These are phyloP conservation scores for Watsonalla binaria DNA, from an alignment of 2,888 invertebrate genomes.

Conservation along the genomic window DNA sequence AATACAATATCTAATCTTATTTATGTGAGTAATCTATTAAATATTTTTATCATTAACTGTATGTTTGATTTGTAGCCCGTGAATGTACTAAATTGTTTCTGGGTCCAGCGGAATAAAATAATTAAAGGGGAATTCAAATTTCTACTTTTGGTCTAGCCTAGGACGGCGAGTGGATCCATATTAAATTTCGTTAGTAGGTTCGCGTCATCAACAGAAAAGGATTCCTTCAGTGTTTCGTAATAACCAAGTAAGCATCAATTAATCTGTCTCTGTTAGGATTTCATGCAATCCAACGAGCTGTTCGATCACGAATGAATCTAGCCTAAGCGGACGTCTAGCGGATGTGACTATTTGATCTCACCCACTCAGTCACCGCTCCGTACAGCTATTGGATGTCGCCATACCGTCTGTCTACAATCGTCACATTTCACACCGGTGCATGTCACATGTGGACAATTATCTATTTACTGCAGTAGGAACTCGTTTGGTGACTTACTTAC, in stretches of 20 bases:
- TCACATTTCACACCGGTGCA: background rate
- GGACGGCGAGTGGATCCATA: no score
- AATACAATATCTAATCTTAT: background rate
- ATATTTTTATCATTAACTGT: background rate
- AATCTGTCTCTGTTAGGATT: background rate
- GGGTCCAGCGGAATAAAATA: no score
- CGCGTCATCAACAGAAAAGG: no score
- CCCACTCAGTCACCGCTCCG: slow-evolving; percentile 19
- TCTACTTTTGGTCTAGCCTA: no score
- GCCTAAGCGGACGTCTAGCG: slow-evolving; percentile 25
- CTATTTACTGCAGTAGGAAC: no score
- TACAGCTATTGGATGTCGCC: slow-evolving; percentile 19
- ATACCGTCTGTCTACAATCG: slow-evolving; percentile 23
- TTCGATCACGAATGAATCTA: slow-evolving; percentile 36
- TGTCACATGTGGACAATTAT: background rate
- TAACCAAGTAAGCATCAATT: no score
- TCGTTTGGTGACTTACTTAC: no score
- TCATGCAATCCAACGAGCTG: background rate
- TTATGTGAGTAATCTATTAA: background rate
- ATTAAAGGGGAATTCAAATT: no score
- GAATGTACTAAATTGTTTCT: no score
- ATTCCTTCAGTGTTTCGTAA: no score
- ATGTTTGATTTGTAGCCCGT: background rate
- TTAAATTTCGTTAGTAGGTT: no score
- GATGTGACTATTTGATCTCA: slow-evolving; percentile 62